phyloP scores from a whole-genome alignment of 30 jellyfish, hydroid and myxozoan species.

The Sanderia malayensis region DNA sequence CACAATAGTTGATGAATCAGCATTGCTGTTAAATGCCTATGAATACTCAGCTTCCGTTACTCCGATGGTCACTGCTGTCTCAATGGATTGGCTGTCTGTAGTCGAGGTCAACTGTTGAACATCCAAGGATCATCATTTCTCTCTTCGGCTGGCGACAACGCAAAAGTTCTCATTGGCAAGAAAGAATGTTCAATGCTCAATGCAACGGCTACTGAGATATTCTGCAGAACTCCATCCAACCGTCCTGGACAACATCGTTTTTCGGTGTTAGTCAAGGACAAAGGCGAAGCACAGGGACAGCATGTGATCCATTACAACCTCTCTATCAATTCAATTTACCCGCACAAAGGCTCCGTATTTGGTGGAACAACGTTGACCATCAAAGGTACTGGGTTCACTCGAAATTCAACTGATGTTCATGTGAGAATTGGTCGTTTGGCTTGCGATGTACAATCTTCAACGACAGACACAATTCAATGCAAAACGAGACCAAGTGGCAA shows the following conservation, averaged over 20 bases:
- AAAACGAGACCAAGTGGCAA: slow-evolving; percentile 52
- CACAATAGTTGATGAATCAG: slow-evolving; percentile 32
- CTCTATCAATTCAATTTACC: slow-evolving; percentile 29
- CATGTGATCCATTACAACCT: slow-evolving; percentile 23
- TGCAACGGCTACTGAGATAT: slow-evolving; percentile 46
- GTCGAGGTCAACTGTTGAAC: slow-evolving; percentile 39
- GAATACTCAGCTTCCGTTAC: slow-evolving; percentile 33
- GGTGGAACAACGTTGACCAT: slow-evolving; percentile 59
- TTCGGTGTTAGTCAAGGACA: slow-evolving; percentile 58
- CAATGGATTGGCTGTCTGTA: slow-evolving; percentile 45
- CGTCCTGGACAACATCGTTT: slow-evolving; percentile 49
- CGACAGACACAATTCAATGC: slow-evolving; percentile 37
- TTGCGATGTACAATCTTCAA: slow-evolving; percentile 44
- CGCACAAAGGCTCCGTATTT: slow-evolving; percentile 55
- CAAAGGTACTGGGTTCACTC: slow-evolving; percentile 58
- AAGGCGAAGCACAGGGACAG: slow-evolving; percentile 44
- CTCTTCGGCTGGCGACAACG: slow-evolving; percentile 42
- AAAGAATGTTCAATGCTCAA: slow-evolving; percentile 34
- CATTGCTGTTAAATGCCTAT: slow-evolving; percentile 30
- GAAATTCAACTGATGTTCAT: slow-evolving; percentile 26
- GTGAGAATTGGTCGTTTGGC: slow-evolving; percentile 41
- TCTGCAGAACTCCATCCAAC: slow-evolving; percentile 61
- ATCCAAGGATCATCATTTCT: slow-evolving; percentile 60
- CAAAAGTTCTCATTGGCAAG: slow-evolving; percentile 51
- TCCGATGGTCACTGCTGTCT: slow-evolving; percentile 55